Evolutionary conservation across 2,113 vertebrate species (phyloP).

Genomic region (Psophia crepitans): DNA sequence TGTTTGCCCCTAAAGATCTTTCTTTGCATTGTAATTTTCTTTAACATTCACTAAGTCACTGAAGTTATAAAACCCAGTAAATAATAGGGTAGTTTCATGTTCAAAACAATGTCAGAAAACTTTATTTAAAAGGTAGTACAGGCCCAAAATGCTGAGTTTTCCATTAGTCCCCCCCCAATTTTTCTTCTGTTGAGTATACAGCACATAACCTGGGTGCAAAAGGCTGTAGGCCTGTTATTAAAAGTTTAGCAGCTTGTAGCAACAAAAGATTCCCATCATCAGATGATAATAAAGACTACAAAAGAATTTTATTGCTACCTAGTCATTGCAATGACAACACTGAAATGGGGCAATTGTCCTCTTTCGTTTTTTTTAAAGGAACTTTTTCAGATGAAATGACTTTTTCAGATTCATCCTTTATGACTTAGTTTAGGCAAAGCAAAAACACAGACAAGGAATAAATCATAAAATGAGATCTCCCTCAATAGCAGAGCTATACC

Average conservation of each 20-base stretch:
- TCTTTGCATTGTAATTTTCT: neutral
- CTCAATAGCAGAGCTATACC: neutral
- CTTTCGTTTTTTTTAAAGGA: neutral
- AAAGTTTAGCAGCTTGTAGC: neutral
- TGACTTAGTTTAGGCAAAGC: neutral
- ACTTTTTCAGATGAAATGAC: neutral
- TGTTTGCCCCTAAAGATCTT: neutral
- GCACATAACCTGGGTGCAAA: neutral
- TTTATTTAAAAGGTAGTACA: neutral
- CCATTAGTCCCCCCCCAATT: accelerated
- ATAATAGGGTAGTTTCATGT: neutral
- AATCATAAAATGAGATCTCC: neutral
- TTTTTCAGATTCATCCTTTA: neutral
- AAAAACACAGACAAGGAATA: neutral
- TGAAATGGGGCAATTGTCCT: neutral
- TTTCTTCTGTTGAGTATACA: neutral
- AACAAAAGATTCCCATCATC: neutral
- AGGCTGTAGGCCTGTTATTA: neutral
- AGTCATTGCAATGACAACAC: neutral
- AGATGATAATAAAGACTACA: neutral
- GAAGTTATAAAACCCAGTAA: no score
- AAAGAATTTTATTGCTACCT: neutral
- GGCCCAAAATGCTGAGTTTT: neutral
- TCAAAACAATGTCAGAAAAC: neutral
- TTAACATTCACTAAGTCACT: neutral